Conservation (phyloP, 2,797 vertebrate genomes). For the Aphelocoma californica region DNA sequence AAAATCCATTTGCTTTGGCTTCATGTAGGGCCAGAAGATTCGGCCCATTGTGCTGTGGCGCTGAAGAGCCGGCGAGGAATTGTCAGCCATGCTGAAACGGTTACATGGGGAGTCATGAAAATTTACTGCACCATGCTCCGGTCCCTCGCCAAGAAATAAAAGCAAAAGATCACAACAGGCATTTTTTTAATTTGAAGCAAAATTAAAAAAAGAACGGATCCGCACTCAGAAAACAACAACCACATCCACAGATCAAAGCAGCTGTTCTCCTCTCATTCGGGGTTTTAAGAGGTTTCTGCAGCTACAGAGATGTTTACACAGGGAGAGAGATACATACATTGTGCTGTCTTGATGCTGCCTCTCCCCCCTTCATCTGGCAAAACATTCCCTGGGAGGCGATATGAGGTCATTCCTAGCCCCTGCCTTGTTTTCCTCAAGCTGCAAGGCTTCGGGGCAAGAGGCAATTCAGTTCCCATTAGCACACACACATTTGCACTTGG, state of each 20-base stretch:
- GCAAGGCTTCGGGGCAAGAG: slow-evolving; percentile 41
- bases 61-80: slow-evolving; percentile 29
- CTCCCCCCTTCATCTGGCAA: slow-evolving; percentile 60
- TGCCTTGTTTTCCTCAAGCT: slow-evolving; percentile 60
- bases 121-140: slow-evolving; percentile 52
- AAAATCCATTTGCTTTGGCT: slow-evolving; percentile 61
- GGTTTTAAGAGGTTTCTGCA: slow-evolving; percentile 65
- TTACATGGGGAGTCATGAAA: slow-evolving; percentile 58
- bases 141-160: slow-evolving; percentile 52
- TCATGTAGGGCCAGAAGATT: slow-evolving; percentile 55
- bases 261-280: slow-evolving; percentile 43
- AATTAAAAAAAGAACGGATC: slow-evolving; percentile 59
- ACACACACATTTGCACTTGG: slow-evolving; percentile 44
- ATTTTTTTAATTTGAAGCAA: slow-evolving; percentile 65
- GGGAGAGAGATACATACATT: slow-evolving; percentile 59
- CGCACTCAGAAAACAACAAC: slow-evolving; percentile 58
- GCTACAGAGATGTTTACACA: slow-evolving; percentile 67
- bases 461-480: slow-evolving; percentile 62
- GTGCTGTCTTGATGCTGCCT: slow-evolving; percentile 54
- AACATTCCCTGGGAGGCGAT: slow-evolving; percentile 60
- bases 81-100: slow-evolving; percentile 53
- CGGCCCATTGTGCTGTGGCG: slow-evolving; percentile 44
- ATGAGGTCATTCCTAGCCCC: slow-evolving; percentile 58
- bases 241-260: slow-evolving; percentile 70
- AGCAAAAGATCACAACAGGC: slow-evolving; percentile 63